Conservation (phyloP, 2,113 vertebrate species). For the Onychostoma macrolepis region DNA sequence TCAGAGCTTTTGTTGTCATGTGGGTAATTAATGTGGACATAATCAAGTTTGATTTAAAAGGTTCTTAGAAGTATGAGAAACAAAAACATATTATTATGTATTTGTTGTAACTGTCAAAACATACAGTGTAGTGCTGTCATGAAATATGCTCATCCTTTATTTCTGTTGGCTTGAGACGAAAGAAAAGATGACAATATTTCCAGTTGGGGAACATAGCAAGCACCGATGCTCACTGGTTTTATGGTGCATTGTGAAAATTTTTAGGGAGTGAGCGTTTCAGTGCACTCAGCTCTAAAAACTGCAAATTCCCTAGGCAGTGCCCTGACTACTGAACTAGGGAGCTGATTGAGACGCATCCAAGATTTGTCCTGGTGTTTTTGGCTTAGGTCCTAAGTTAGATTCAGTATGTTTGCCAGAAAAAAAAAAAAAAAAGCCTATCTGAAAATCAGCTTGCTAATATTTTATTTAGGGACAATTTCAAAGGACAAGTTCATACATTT, state of each 20-base stretch:
- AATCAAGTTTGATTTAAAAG: neutral
- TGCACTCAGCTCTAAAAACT: neutral
- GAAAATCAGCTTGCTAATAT: neutral
- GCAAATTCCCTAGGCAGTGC: neutral
- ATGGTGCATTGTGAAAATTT: neutral
- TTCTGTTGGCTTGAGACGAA: neutral
- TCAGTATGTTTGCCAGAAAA: slow-evolving; percentile 9
- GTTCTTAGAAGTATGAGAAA: neutral
- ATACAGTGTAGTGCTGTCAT: neutral
- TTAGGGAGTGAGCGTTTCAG: neutral
- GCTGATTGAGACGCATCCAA: neutral
- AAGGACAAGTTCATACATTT: neutral
- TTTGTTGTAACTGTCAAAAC: neutral
- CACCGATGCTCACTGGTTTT: neutral
- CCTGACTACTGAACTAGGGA: neutral
- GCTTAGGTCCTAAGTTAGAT: neutral
- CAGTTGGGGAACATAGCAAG: neutral
- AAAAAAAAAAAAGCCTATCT: neutral
- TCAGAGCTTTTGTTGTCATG: neutral
- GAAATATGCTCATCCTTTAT: neutral
- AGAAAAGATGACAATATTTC: neutral
- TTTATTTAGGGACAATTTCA: neutral
- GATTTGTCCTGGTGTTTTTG: neutral
- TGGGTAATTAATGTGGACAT: neutral
- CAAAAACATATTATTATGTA: neutral